phyloP scores from a whole-genome alignment of 1,140 invertebrate genomes.

The Mya arenaria region DNA sequence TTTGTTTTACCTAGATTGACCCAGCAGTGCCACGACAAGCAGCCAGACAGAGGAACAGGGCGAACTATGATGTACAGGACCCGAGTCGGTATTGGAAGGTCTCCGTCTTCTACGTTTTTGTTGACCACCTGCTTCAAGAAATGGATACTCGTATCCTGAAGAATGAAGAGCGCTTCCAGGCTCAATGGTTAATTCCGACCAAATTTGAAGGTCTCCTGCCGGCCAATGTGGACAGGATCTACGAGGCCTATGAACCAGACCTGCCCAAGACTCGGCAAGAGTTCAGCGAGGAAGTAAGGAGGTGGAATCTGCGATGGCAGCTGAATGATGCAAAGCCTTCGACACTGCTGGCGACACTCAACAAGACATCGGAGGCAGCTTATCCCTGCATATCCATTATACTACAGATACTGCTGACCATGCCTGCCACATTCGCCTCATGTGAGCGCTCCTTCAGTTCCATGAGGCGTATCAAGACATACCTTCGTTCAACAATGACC shows the following conservation, averaged over 20 bases:
- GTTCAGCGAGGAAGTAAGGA: background rate
- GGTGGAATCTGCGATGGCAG: slow-evolving; percentile 19
- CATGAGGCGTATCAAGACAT: slow-evolving; percentile 28
- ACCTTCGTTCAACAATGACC: slow-evolving; percentile 7
- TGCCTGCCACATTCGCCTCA: slow-evolving; percentile 15
- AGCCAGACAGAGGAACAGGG: background rate
- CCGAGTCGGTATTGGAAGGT: slow-evolving; percentile 8
- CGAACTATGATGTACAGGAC: slow-evolving; percentile 3
- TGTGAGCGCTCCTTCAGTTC: slow-evolving; percentile 18
- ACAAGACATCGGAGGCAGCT: background rate
- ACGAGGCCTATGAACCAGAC: slow-evolving; percentile 23
- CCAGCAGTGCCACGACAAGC: slow-evolving; percentile 1
- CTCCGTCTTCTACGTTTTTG: slow-evolving; percentile 4
- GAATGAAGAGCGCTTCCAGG: slow-evolving; percentile 11
- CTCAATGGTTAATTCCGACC: background rate
- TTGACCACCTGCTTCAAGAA: slow-evolving; percentile 19
- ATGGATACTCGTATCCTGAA: slow-evolving; percentile 2
- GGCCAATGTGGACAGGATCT: background rate
- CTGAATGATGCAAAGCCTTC: background rate
- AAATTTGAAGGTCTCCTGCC: background rate
- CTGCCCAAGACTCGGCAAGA: background rate
- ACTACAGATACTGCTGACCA: background rate
- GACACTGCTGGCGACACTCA: background rate
- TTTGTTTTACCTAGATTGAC: too few relatives aligned
- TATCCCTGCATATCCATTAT: slow-evolving; percentile 16